Base-by-base conservation (phyloP, 1,140 invertebrate species). In the Neuroterus valhalla region DNA sequence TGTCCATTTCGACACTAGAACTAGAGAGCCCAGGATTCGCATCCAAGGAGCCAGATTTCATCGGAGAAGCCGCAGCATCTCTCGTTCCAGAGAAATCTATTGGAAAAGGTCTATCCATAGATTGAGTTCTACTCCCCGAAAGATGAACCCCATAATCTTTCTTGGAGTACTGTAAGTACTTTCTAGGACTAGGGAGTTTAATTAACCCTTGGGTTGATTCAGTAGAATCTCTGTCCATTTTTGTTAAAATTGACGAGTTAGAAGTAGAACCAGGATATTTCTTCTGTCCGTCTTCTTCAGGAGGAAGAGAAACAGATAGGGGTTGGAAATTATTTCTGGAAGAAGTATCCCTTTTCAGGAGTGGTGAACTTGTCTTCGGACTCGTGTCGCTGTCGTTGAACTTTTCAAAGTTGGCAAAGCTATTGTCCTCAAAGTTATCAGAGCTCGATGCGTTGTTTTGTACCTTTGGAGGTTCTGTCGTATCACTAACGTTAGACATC, bases 301-400 rank as follows among this genome's bases (percentile, higher is more conserved):
- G 93, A 23, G 94, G 94, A 77, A 94, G 85, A 4, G 91, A 91
- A 12, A 94, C 94, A 67, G 93, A 93, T 68, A 95, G 86, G 12
- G 93, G 92, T 23, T 93, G 92, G 86, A 92, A 87, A 90, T 89
- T 85, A 12, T 86, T 46, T 23, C 78, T 85, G 0, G 78, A 17
- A 31, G 19, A 76, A 1, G 74, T 74, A 38, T 86, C 85, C 44
- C 79, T 84, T 17, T 52, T 55, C n/a, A 77, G 73, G 68, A 82
- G 78, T 14, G 83, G 81, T 1, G 82, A 83, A 72, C 19, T 78
- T 52, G 26, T 44, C 75, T 78, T 81, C 15, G 76, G 8, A 31
- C 45, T 68, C 48, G 79, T 69, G 31, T 89, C 85, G 69, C 79
- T 84, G 12, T 85, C 82, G 46, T 89, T 85, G 80, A 90, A 90